phyloP scores from a whole-genome alignment of 2,888 invertebrate genomes.

The Eurois occulta region DNA sequence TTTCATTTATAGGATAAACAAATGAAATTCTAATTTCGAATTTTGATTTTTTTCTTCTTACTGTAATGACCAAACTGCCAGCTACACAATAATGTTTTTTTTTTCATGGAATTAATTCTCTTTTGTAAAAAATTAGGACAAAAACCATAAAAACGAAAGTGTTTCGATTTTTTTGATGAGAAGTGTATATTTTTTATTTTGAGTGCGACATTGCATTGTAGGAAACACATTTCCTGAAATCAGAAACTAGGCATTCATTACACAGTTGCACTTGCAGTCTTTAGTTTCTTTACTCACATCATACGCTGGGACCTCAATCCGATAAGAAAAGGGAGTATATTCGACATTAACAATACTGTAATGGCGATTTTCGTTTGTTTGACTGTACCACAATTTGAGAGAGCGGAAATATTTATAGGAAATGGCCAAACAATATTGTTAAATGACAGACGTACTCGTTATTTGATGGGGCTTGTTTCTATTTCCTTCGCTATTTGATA shows the following conservation, averaged over 20 bases:
- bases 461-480: conserved; percentile 16
- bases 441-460: conserved; percentile 24
- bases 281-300: background rate
- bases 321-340: background rate
- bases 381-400: conserved; percentile 13
- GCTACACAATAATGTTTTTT: too few relatives aligned
- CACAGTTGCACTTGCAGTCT: background rate
- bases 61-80: too few relatives aligned
- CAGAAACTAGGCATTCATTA: background rate
- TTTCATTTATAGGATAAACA: too few relatives aligned
- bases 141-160: too few relatives aligned
- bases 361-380: background rate
- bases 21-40: too few relatives aligned
- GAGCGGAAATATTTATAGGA: conserved; percentile 35
- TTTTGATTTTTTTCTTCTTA: too few relatives aligned
- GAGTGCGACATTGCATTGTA: background rate
- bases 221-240: background rate
- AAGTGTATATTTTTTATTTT: too few relatives aligned
- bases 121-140: too few relatives aligned
- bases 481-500: background rate
- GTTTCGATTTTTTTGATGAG: too few relatives aligned
- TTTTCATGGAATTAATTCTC: too few relatives aligned
- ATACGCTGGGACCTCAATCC: background rate
- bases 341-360: background rate
- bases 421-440: conserved; percentile 24